phyloP scores from a whole-genome alignment of 2,888 invertebrate species.

The Ophraella communa region DNA sequence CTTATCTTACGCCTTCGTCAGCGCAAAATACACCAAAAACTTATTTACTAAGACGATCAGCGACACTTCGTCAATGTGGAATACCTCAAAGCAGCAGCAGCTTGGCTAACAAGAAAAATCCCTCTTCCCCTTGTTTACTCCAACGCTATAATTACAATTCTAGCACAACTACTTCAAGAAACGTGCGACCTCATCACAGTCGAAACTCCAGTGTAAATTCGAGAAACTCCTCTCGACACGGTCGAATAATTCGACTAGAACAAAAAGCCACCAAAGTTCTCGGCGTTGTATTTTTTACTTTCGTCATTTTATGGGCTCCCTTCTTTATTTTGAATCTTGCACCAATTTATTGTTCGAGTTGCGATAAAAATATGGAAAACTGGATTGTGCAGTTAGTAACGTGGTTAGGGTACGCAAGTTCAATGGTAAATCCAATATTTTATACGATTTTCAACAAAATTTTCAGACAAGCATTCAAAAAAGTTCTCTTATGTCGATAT shows the following conservation, averaged over 20 bases:
- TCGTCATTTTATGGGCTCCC: constrained; percentile 94
- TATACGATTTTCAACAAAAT: constrained; percentile 96
- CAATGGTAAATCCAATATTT: constrained; percentile 94
- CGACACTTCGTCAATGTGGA: constrained; percentile 66
- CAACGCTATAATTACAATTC: constrained; percentile 51
- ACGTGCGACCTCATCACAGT: constrained; percentile 75
- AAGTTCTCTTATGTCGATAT: constrained; percentile 77
- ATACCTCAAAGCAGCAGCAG: constrained; percentile 41
- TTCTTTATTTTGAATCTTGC: constrained; percentile 91
- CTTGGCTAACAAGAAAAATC: constrained; percentile 58
- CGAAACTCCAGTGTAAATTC: constrained; percentile 83
- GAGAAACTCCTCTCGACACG: constrained; percentile 81
- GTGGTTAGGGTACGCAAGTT: constrained; percentile 93
- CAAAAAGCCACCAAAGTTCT: constrained; percentile 96
- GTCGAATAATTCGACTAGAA: constrained; percentile 84
- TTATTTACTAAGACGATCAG: constrained; percentile 65
- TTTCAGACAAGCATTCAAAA: constrained; percentile 89
- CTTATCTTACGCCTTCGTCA: constrained; percentile 63
- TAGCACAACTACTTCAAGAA: constrained; percentile 38
- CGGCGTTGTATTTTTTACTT: constrained; percentile 93
- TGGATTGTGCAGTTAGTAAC: constrained; percentile 87
- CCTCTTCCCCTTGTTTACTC: constrained; percentile 66
- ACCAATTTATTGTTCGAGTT: constrained; percentile 81
- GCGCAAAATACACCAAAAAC: constrained; percentile 49
- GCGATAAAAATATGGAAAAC: constrained; percentile 75